Percentiles rank a stretch among this genome's conserved stretches.
Evolutionary conservation across 2,113 vertebrate species (phyloP).

Genomic region (Ctenodactylus gundi): DNA sequence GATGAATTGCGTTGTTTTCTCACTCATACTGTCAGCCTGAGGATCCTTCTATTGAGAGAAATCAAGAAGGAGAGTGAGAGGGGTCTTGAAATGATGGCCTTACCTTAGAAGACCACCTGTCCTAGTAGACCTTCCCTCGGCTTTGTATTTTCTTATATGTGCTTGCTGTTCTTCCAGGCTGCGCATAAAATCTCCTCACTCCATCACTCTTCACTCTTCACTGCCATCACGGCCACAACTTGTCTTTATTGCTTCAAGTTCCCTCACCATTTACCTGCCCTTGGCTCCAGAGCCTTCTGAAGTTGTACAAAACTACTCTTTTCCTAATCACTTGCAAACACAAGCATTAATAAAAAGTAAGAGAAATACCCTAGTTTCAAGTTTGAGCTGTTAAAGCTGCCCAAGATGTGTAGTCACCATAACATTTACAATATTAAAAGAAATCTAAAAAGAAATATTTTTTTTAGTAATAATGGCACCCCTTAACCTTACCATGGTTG

Average conservation of each 20-base stretch:
- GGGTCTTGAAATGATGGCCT: accelerated
- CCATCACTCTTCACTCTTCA: not conserved
- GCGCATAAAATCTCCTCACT: not conserved
- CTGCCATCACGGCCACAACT: not conserved
- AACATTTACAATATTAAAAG: not conserved
- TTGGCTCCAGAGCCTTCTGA: slow-evolving; percentile 21
- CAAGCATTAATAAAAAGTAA: not conserved
- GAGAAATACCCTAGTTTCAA: not conserved
- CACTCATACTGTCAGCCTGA: accelerated
- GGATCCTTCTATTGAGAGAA: not conserved
- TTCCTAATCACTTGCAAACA: not conserved
- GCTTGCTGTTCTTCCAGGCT: accelerated
- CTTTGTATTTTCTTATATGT: accelerated
- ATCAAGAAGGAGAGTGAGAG: not conserved
- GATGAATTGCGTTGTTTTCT: not conserved
- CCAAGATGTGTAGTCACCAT: not conserved
- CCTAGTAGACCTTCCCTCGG: accelerated
- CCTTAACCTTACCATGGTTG: not conserved
- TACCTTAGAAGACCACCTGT: not conserved
- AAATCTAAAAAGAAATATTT: not conserved
- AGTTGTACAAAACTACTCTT: slow-evolving; percentile 40
- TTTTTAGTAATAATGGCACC: not conserved
- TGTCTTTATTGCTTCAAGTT: not conserved
- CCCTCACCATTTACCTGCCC: not conserved
- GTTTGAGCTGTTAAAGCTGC: not conserved